A percentile compares a stretch with the other conserved stretches of the same genome.
Conservation (phyloP, 2,113 vertebrate genomes). For the Chaetorhynchus papuensis region DNA sequence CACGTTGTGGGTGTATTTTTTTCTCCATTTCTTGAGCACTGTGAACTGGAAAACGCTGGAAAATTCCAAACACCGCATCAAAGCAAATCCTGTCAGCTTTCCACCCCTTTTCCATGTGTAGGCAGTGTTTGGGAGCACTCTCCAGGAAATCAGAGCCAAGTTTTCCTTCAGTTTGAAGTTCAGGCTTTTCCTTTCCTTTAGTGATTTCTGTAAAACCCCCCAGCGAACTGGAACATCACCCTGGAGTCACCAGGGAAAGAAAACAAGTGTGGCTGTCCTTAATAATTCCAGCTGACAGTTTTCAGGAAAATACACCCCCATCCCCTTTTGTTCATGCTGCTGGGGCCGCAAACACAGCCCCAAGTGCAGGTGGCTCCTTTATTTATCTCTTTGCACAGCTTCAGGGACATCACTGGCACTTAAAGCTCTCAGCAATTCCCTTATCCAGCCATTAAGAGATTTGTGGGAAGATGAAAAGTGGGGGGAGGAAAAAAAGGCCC, state of each 20-base stretch:
- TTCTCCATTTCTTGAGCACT: fast-evolving
- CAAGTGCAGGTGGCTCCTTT: background rate
- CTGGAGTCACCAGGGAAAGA: background rate
- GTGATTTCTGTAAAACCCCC: background rate
- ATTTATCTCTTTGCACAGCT: background rate
- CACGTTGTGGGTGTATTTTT: too few relatives aligned
- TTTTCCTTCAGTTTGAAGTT: background rate
- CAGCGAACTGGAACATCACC: background rate
- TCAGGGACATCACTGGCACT: background rate
- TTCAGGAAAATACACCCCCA: background rate
- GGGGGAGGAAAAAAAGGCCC: fast-evolving
- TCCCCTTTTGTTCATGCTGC: background rate
- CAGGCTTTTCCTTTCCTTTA: background rate
- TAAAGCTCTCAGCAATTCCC: background rate
- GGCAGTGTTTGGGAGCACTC: background rate
- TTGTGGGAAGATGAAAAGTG: background rate
- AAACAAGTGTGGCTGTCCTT: background rate
- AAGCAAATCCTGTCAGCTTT: background rate
- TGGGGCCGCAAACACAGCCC: background rate
- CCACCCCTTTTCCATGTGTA: too few relatives aligned
- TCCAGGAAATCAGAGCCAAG: background rate
- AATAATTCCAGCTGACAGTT: background rate
- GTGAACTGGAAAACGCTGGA: fast-evolving
- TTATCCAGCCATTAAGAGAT: background rate
- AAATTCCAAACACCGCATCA: background rate